Base-by-base conservation (phyloP, 2,797 vertebrate genomes). In the Hozukius guyotensis region DNA sequence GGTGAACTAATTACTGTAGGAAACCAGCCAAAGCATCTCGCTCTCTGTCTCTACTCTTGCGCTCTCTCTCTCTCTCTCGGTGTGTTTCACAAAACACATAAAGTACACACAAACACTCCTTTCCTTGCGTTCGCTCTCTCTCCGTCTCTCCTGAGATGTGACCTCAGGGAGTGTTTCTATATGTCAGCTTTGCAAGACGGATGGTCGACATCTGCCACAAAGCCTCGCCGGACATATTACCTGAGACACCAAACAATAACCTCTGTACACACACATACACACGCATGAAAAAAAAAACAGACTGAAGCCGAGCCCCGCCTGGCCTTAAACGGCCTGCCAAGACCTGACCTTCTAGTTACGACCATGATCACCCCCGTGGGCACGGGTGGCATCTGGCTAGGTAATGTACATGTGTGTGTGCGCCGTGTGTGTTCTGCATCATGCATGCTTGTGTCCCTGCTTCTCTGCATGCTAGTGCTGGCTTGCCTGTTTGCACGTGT, bases 311-410 rank as follows among this genome's bases (percentile, higher is more conserved):
- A 78, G 78, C 87, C 80, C 80, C 63, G 85, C 55, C 34, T 86
- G 88, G 85, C 88, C 91, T 87, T 77, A 89, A 89, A 83, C 75
- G 92, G 87, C 85, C 89, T 88, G 90, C 90, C 88, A 90, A 93
- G 88, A 91, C 88, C 91, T 95, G 94, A 96, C 96, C 96, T 96
- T 96, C 93, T 92, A 76, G 88, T 95, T 88, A 90, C 46, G 90
- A 92, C 87, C 86, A 88, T 90, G 91, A 95, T 93, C 92, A 93
- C 92, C 89, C 95, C 94, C 94, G 75, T 84, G 94, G 92, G 94
- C 86, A 57, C 46, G 20, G 74, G 83, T 89, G 87, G 94, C 95
- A 96, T 95, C 95, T 96, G 96, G 93, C 85, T 80, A 90, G 90
- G 91, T 94, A 88, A 73, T 75, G 56, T n/a, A 53, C 29, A 20